phyloP scores from a whole-genome alignment of 2,888 invertebrate genomes.

The Hylaea fasciaria region DNA sequence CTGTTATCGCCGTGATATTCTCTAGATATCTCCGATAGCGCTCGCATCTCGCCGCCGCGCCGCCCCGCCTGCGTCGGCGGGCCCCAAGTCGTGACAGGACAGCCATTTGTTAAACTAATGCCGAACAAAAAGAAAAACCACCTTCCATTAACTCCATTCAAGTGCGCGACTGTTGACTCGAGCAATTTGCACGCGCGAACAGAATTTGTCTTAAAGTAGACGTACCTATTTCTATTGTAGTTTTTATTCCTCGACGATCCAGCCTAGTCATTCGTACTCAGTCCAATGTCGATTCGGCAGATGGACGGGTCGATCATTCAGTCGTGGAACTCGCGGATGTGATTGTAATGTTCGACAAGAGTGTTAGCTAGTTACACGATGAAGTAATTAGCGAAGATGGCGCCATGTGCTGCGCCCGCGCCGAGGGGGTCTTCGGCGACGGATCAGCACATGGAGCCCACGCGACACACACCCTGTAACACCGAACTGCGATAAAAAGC shows the following conservation, averaged over 20 bases:
- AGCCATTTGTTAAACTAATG: conserved; percentile 77
- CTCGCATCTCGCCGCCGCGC: conserved; percentile 26
- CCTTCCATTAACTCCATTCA: conserved; percentile 67
- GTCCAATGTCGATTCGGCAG: conserved; percentile 46
- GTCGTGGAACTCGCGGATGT: conserved; percentile 15
- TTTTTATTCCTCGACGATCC: conserved; percentile 59
- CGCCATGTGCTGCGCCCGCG: conserved; percentile 72
- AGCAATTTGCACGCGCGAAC: conserved; percentile 74
- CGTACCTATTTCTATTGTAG: conserved; percentile 55
- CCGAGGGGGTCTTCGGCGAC: conserved; percentile 75
- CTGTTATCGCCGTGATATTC: conserved; percentile 9
- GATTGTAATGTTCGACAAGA: conserved; percentile 21
- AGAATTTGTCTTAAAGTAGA: conserved; percentile 59
- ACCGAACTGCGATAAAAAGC: conserved; percentile 75
- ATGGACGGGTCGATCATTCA: conserved; percentile 23
- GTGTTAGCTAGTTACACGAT: conserved; percentile 54
- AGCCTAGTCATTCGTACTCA: conserved; percentile 46
- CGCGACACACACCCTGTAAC: conserved; percentile 71
- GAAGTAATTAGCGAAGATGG: conserved; percentile 77
- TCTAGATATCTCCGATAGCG: conserved; percentile 14
- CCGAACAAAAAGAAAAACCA: conserved; percentile 73
- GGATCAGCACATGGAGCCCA: conserved; percentile 76
- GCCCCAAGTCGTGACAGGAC: conserved; percentile 79
- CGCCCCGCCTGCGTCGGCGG: conserved; percentile 43
- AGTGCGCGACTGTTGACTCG: conserved; percentile 69